Conservation (phyloP, 1,140 invertebrate genomes). For the Neomicropteryx cornuta region DNA sequence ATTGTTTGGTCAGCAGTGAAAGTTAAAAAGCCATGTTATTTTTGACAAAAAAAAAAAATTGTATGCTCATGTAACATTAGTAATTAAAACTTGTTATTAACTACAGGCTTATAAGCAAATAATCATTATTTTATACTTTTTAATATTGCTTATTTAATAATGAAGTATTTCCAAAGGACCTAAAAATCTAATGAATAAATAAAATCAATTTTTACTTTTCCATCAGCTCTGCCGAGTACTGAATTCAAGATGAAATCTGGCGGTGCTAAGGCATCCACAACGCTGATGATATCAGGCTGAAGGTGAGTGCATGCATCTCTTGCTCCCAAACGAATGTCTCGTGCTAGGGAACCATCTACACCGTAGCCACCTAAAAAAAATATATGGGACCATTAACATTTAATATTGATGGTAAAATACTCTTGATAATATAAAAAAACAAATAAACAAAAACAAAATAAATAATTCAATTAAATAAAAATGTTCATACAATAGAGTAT, state of each 20-base stretch:
- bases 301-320: slow-evolving; percentile 57
- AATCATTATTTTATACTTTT: background rate
- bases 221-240: slow-evolving; percentile 73
- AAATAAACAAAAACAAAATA: too few relatives aligned
- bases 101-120: too few relatives aligned
- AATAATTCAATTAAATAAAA: too few relatives aligned
- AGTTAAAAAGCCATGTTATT: background rate
- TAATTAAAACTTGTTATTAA: too few relatives aligned
- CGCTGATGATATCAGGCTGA: slow-evolving; percentile 62
- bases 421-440: background rate
- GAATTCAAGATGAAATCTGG: slow-evolving; percentile 82
- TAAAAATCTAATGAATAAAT: background rate
- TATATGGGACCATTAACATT: background rate
- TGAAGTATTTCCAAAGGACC: background rate
- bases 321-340: slow-evolving; percentile 48
- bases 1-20: background rate
- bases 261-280: slow-evolving; percentile 78
- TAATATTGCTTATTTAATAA: slow-evolving; percentile 6
- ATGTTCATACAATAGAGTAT: too few relatives aligned
- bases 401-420: background rate
- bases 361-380: slow-evolving; percentile 9
- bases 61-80: background rate
- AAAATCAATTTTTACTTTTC: slow-evolving; percentile 46
- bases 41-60: background rate
- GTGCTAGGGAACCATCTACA: slow-evolving; percentile 29